These are phyloP conservation scores for Bombus balteatus DNA, from an alignment of 1,140 invertebrate genomes.

Conservation along the genomic window DNA sequence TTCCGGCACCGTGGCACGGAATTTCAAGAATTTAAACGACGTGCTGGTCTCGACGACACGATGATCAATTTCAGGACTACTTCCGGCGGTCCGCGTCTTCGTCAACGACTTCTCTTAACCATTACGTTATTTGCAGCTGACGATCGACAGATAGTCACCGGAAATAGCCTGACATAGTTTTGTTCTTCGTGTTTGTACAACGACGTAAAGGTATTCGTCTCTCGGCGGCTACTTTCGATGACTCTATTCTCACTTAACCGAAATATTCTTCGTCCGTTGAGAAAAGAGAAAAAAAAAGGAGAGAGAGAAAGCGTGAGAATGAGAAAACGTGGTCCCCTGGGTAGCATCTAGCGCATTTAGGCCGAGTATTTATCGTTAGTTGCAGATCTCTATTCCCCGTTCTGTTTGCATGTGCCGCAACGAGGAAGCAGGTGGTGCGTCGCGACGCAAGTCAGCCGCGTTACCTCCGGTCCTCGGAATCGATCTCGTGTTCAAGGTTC, in stretches of 20 bases:
- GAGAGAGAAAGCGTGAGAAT: not conserved
- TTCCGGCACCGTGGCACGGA: not conserved
- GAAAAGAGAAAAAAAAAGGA: not conserved
- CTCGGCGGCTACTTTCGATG: slow-evolving; percentile 40
- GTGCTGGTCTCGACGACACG: not conserved
- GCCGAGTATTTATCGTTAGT: not conserved
- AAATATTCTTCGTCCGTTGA: slow-evolving; percentile 24
- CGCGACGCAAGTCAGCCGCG: slow-evolving; percentile 4
- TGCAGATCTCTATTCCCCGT: not conserved
- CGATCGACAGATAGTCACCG: slow-evolving; percentile 8
- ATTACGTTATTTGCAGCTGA: slow-evolving; percentile 31
- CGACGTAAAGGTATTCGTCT: not conserved
- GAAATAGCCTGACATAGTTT: slow-evolving; percentile 20
- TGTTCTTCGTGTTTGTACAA: too few species aligned
- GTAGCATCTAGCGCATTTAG: not conserved
- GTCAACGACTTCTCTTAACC: slow-evolving; percentile 4
- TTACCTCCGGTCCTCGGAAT: not conserved
- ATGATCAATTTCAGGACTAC: slow-evolving; percentile 1
- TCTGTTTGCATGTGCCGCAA: slow-evolving; percentile 9
- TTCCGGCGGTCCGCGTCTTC: slow-evolving; percentile 28
- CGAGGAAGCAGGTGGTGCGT: not conserved
- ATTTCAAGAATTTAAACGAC: not conserved
- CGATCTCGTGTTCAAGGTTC: slow-evolving; percentile 12
- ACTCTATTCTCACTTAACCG: not conserved
- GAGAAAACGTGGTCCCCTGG: not conserved